Evolutionary conservation across 2,888 invertebrate species (phyloP), one percentile per base, ranked within the genome.

Genomic region (Balanococcus diminutus): DNA sequence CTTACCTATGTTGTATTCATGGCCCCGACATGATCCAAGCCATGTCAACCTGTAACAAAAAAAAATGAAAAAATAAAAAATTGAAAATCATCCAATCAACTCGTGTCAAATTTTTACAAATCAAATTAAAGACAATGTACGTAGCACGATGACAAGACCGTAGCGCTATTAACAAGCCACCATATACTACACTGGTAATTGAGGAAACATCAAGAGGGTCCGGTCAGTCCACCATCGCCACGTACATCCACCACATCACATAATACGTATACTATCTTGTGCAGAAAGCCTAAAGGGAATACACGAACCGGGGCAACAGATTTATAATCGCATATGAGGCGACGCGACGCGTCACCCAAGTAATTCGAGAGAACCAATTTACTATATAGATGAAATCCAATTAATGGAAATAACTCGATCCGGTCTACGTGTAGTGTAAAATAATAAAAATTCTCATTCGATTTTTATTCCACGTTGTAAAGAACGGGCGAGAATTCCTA

Each of bases 401-500:
- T 79, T 79, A 79, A 79, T 79, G 36, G 28, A 79, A 79, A 79
- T 79, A 79, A 79, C 75, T 79, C 75, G 75, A 79, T 79, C n/a
- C 75, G 75, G 36, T 79, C 75, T n/a, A 36, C 75, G 36, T 9
- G 28, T n/a, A 56, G 56, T 56, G 22, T 67, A 67, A 67, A 67
- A 56, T 56, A 56, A 67, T 67, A 67, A 67, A 67, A 67, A 67
- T 28, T 28, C 67, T 67, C 28, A 67, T 67, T 67, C 67, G 67
- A 67, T 67, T 67, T 67, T 67, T 67, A 67, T 67, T 14, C 67
- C 22, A 22, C 14, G n/a, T n/a, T n/a, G 22, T 19, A 56, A 22
- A 67, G 14, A 28, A 28, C 31, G 67, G 28, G 11, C 14, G 61
- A 67, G 67, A 67, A 67, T 67, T 67, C 28, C 67, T 67, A 67